These are phyloP conservation scores for Proctacanthus coquilletti DNA, from an alignment of 1,140 invertebrate species.

Conservation along the genomic window DNA sequence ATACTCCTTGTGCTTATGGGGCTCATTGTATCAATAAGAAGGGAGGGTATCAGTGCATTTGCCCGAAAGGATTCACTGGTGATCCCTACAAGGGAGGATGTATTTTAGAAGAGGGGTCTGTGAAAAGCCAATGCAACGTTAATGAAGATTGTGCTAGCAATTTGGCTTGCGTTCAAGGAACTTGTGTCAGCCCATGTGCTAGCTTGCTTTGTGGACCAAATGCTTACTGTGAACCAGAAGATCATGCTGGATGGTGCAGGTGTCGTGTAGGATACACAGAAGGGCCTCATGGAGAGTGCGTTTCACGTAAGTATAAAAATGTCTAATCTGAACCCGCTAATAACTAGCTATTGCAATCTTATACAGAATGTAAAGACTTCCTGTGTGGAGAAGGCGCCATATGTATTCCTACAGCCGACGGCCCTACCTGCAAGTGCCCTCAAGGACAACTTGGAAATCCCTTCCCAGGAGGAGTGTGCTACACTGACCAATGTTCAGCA, in stretches of 20 bases:
- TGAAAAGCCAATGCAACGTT: constrained; percentile 44
- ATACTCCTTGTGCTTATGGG: constrained; percentile 62
- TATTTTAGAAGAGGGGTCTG: constrained; percentile 31
- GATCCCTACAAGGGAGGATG: constrained; percentile 73
- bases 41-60: constrained; percentile 70
- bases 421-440: constrained; percentile 74
- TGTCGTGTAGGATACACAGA: constrained; percentile 69
- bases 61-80: constrained; percentile 61
- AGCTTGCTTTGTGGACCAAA: constrained; percentile 64
- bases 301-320: constrained; percentile 46
- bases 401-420: constrained; percentile 70
- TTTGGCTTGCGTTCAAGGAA: constrained; percentile 56
- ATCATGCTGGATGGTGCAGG: constrained; percentile 76
- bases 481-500: constrained; percentile 61
- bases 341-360: constrained; percentile 8
- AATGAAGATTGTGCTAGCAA: constrained; percentile 68
- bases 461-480: constrained; percentile 73
- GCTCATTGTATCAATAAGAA: constrained; percentile 76
- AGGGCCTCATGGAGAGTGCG: constrained; percentile 57
- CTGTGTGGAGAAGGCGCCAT: constrained; percentile 68
- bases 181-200: constrained; percentile 67
- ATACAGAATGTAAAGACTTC: constrained; percentile 58
- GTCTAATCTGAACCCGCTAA: background rate
- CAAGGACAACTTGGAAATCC: constrained; percentile 77
- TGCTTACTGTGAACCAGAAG: constrained; percentile 72